A percentile compares a stretch with the other conserved stretches of the same genome.
Evolutionary conservation across 2,888 invertebrate genomes (phyloP).

Genomic region (Mesochorus sp.): DNA sequence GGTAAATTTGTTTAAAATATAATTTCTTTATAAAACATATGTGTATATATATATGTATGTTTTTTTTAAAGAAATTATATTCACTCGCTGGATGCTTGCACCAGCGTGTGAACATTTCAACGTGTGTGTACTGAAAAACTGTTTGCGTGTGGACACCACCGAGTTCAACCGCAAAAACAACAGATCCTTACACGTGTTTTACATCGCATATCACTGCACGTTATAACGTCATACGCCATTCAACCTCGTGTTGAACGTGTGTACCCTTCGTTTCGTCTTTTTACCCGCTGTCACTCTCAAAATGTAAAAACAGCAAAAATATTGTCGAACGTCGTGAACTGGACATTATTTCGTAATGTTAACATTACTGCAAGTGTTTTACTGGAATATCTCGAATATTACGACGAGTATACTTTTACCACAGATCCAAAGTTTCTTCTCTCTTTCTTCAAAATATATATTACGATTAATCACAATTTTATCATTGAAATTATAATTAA

Average conservation of each 20-base stretch:
- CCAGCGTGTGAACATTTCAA: constrained; percentile 8
- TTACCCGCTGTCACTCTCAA: background rate
- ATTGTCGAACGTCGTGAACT: no score
- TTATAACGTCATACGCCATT: constrained; percentile 22
- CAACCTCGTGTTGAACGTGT: constrained; percentile 4
- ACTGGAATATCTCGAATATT: no score
- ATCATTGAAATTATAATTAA: no score
- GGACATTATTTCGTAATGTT: no score
- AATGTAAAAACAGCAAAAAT: background rate
- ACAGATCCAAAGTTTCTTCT: no score
- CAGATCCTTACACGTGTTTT: constrained; percentile 6
- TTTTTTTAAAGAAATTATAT: no score
- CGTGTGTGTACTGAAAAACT: background rate
- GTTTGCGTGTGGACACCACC: background rate
- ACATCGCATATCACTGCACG: background rate
- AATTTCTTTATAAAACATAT: background rate
- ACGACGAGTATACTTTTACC: no score
- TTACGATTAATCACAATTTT: no score
- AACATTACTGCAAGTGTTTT: no score
- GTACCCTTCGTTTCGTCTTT: background rate
- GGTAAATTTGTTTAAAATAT: constrained; percentile 24
- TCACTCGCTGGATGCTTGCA: background rate
- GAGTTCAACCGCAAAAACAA: constrained; percentile 1
- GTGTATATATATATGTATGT: background rate
- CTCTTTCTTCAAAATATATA: no score